Base-by-base conservation (phyloP, 2,113 vertebrate species). In the Barbus barbus region DNA sequence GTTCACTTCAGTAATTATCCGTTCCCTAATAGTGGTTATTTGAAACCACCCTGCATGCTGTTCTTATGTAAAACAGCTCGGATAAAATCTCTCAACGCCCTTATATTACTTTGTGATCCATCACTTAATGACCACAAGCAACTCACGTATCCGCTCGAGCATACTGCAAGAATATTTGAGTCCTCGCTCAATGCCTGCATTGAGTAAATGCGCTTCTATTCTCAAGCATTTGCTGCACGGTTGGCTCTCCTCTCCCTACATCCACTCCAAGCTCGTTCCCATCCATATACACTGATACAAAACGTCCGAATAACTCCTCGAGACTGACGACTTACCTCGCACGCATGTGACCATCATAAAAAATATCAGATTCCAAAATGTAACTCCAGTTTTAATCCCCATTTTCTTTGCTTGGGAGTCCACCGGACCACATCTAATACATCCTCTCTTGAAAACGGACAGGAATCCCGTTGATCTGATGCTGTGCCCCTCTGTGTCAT, bases 161-260 rank as follows among this genome's bases (percentile, higher is more conserved):
- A 94, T 95, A 94, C 95, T 94, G 96, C 95, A 95, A 95, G 96
- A 96, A 96, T 96, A 95, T 96, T 95, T 93, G 94, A 96, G 94
- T 92, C 83, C 89, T 85, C 87, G 94, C 94, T 96, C 95, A 95
- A 95, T 93, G 92, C 94, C 96, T 93, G 96, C 96, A 93, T 95
- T 94, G 94, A 94, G 93, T 94, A 92, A 95, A 95, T 91, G 93
- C 92, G 93, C 95, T 93, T 94, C 89, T 84, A 84, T 87, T 78
- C 81, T 85, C 83, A 81, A 82, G 85, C 80, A 83, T 84, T 85
- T 78, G 76, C 84, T 87, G 69, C 56, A 58, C 24, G 65, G 65
- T 24, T 44, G 69, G 28, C 28, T 44, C 71, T 73, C 80, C 31
- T 67, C 48, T 28, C 67, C 44, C 38, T 65, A 53, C 63, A 63